Evolutionary conservation across 2,888 invertebrate species (phyloP).

Genomic region (Oasisia sp.): DNA sequence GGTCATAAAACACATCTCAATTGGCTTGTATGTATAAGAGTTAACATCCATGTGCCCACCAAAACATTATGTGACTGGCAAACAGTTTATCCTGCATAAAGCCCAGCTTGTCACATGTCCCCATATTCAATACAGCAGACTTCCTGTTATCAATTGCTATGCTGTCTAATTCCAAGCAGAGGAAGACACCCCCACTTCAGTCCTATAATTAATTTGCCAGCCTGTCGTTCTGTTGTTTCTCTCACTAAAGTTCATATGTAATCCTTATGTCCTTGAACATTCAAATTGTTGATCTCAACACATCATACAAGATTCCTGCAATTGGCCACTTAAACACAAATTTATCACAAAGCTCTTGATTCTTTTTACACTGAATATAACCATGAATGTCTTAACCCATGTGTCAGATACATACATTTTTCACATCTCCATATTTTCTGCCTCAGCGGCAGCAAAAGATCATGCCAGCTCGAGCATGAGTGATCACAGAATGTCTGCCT

Average conservation of each 20-base stretch:
- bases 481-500: neutral
- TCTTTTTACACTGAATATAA: neutral
- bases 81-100: too few species aligned
- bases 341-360: neutral
- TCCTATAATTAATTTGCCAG: neutral
- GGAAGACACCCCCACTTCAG: too few species aligned
- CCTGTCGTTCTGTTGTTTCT: neutral
- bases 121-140: too few species aligned
- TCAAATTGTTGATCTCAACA: neutral
- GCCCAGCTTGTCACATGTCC: too few species aligned
- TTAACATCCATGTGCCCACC: too few species aligned
- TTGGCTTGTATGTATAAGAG: too few species aligned
- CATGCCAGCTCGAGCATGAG: neutral
- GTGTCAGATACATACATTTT: neutral
- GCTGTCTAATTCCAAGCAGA: too few species aligned
- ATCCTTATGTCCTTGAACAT: too few species aligned
- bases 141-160: too few species aligned
- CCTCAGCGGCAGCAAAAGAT: neutral
- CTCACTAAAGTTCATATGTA: too few species aligned
- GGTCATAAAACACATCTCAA: too few species aligned
- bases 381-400: neutral
- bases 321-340: neutral
- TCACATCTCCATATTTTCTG: conserved; percentile 1
- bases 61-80: too few species aligned
- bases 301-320: neutral